phyloP scores from a whole-genome alignment of 2,888 invertebrate genomes.

The Bruchidius siliquastri region DNA sequence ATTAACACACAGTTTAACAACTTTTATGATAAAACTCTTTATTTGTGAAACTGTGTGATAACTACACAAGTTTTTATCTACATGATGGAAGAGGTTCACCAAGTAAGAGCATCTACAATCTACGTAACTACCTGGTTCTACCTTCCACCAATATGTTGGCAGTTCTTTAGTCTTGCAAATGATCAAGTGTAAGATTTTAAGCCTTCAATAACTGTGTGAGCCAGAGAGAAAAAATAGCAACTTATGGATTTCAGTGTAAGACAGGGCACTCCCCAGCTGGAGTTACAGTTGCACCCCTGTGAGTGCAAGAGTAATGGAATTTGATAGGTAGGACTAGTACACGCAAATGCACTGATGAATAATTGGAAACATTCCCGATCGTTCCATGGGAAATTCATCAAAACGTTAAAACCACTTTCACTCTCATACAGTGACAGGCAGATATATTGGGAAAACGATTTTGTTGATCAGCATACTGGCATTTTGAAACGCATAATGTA shows the following conservation, averaged over 20 bases:
- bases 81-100: too few species aligned
- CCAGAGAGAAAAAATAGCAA: not conserved
- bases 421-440: not conserved
- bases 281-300: not conserved
- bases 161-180: too few species aligned
- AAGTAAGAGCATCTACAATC: too few species aligned
- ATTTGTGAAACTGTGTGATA: too few species aligned
- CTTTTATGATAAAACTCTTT: too few species aligned
- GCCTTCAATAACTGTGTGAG: too few species aligned
- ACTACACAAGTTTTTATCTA: too few species aligned
- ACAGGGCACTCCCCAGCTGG: not conserved
- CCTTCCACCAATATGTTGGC: too few species aligned
- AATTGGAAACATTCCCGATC: not conserved
- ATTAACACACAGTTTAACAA: too few species aligned
- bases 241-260: not conserved
- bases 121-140: too few species aligned
- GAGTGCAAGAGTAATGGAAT: not conserved
- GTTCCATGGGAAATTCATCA: not conserved
- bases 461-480: not conserved
- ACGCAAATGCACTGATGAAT: not conserved
- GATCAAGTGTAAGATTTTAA: too few species aligned
- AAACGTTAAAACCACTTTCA: not conserved
- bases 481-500: not conserved
- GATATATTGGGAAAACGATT: not conserved
- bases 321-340: not conserved